Percentiles rank a stretch among this genome's conserved stretches.
phyloP scores from a whole-genome alignment of 35 echinoderm and acorn worm genomes.

The Heliocidaris tuberculata region DNA sequence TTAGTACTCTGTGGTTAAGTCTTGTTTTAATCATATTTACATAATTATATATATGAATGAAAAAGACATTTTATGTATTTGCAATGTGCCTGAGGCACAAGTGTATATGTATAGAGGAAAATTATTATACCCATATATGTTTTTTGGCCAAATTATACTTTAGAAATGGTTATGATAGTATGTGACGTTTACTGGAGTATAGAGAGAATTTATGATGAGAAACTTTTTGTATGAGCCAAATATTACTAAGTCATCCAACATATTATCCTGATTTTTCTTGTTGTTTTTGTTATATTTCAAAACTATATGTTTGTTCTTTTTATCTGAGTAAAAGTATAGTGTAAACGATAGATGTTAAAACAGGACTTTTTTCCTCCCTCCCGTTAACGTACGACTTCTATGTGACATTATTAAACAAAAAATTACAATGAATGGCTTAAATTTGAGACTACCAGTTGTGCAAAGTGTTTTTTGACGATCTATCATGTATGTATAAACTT shows the following conservation, averaged over 20 bases:
- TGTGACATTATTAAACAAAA: slow-evolving; percentile 33
- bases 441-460: slow-evolving; percentile 11
- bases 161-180: slow-evolving; percentile 28
- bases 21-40: slow-evolving; percentile 47
- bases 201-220: slow-evolving; percentile 39
- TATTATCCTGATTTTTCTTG: slow-evolving; percentile 34
- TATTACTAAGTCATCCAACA: slow-evolving; percentile 40
- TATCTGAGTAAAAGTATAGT: slow-evolving; percentile 20
- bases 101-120: slow-evolving; percentile 43
- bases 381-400: neutral
- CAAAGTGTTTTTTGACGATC: slow-evolving; percentile 14
- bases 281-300: slow-evolving; percentile 22
- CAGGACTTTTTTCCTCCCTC: neutral
- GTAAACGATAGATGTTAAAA: slow-evolving; percentile 17
- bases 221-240: slow-evolving; percentile 45
- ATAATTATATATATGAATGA: slow-evolving; percentile 47
- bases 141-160: slow-evolving; percentile 36
- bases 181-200: slow-evolving; percentile 26
- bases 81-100: slow-evolving; percentile 28
- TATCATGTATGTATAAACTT: slow-evolving; percentile 20
- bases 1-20: slow-evolving; percentile 7
- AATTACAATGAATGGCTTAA: slow-evolving; percentile 24
- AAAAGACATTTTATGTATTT: slow-evolving; percentile 44
- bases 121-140: slow-evolving; percentile 7
- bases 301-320: slow-evolving; percentile 37